Evolutionary conservation across 2,888 invertebrate species (phyloP).

Genomic region (Cremastinae sp.): DNA sequence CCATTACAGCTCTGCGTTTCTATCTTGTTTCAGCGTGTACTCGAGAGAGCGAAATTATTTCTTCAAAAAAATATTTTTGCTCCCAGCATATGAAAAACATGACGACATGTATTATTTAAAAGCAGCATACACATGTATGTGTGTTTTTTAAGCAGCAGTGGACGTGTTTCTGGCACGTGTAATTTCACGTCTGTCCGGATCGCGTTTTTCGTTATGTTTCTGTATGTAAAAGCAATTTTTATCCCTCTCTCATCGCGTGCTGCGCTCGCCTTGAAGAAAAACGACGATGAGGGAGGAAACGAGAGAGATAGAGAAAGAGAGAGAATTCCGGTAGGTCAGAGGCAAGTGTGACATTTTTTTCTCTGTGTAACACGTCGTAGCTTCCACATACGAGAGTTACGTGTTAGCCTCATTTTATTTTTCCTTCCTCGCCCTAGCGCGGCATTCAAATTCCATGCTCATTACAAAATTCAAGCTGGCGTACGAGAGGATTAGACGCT

Average conservation of each 20-base stretch:
- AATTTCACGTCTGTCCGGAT: slow-evolving; percentile 38
- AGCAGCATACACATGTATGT: background rate
- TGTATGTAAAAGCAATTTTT: slow-evolving; percentile 29
- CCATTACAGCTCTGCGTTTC: too few relatives aligned
- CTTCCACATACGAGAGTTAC: slow-evolving; percentile 6
- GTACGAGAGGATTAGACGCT: slow-evolving; percentile 43
- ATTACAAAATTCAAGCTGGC: slow-evolving; percentile 53
- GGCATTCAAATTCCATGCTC: slow-evolving; percentile 59
- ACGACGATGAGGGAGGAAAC: too few relatives aligned
- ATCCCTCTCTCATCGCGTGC: slow-evolving; percentile 2
- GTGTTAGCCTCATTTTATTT: slow-evolving; percentile 37
- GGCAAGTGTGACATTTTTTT: slow-evolving; percentile 2
- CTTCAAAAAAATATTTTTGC: too few relatives aligned
- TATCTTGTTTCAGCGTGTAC: too few relatives aligned
- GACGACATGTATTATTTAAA: slow-evolving; percentile 8
- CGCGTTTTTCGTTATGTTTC: slow-evolving; percentile 7
- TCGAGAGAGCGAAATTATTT: too few relatives aligned
- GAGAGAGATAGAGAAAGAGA: too few relatives aligned
- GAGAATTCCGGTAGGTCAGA: slow-evolving; percentile 35
- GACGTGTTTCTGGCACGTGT: slow-evolving; percentile 12
- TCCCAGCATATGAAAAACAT: background rate
- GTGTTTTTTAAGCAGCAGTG: background rate
- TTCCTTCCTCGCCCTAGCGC: slow-evolving; percentile 23
- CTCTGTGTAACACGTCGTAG: slow-evolving; percentile 15
- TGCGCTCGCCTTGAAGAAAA: slow-evolving; percentile 20